A percentile compares a stretch with the other conserved stretches of the same genome.
Conservation (phyloP, 2,888 invertebrate genomes). For the Drosophila nr. perissopoda region DNA sequence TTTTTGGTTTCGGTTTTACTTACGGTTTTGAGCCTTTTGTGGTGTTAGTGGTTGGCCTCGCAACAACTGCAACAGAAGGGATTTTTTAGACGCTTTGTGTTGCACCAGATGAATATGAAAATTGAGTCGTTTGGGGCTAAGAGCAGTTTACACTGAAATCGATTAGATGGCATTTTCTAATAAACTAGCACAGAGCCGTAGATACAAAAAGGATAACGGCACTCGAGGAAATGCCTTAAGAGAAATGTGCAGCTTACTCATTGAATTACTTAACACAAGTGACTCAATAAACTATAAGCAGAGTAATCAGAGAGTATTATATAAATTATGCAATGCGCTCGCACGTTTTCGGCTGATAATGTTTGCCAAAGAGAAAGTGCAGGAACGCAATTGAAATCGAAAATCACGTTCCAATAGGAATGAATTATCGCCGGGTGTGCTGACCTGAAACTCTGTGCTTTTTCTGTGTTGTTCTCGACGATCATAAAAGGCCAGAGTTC, state of each 20-base stretch:
- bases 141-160: conserved; percentile 23
- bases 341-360: conserved; percentile 17
- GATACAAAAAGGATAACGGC: not conserved
- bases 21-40: conserved; percentile 69
- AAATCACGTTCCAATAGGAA: conserved; percentile 12
- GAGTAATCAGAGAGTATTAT: conserved; percentile 6
- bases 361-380: not conserved
- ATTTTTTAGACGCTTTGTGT: conserved; percentile 46
- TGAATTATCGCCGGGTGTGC: not conserved
- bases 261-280: not conserved
- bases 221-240: not conserved
- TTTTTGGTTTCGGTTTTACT: conserved; percentile 53
- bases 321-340: not conserved
- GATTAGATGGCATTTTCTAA: conserved; percentile 8
- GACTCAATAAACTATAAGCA: not conserved
- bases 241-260: not conserved
- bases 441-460: not conserved
- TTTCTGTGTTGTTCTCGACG: not conserved
- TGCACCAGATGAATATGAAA: conserved; percentile 10
- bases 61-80: conserved; percentile 1
- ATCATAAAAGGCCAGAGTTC: conserved; percentile 6
- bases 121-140: conserved; percentile 11
- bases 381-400: not conserved
- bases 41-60: conserved; percentile 38
- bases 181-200: not conserved